These are phyloP conservation scores for Andrena flavipes DNA, from an alignment of 2,888 invertebrate genomes.

Conservation along the genomic window DNA sequence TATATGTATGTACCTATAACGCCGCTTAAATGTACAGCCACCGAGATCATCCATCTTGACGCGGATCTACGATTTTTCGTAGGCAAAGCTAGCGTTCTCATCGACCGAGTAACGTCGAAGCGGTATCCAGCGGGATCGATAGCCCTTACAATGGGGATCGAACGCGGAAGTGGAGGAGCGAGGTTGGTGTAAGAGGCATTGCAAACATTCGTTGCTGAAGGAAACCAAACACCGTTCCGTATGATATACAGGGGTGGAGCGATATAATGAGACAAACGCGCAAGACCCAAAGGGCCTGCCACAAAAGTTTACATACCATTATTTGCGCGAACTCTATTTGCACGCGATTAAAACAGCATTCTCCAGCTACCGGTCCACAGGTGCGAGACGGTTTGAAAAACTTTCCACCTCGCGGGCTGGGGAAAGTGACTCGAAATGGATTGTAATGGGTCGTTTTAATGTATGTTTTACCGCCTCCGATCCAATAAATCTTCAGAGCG, in stretches of 20 bases:
- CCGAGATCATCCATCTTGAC: slow-evolving; percentile 66
- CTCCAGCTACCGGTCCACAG: background rate
- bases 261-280: slow-evolving; percentile 19
- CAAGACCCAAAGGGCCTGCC: background rate
- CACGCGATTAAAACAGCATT: slow-evolving; percentile 27
- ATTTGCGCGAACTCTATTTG: slow-evolving; percentile 38
- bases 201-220: slow-evolving; percentile 3
- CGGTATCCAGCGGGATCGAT: background rate
- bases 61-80: slow-evolving; percentile 49
- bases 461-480: background rate
- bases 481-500: too few relatives aligned
- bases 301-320: slow-evolving; percentile 45
- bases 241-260: background rate
- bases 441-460: background rate
- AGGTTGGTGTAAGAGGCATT: background rate
- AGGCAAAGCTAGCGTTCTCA: slow-evolving; percentile 23
- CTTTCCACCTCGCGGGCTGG: background rate
- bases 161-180: background rate
- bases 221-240: slow-evolving; percentile 22
- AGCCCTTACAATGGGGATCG: background rate
- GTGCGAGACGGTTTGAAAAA: background rate
- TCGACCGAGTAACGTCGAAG: background rate
- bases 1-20: slow-evolving; percentile 42
- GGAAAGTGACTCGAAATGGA: background rate
- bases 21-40: slow-evolving; percentile 69